phyloP scores from a whole-genome alignment of 2,888 invertebrate species.

The Philereme vetulata region DNA sequence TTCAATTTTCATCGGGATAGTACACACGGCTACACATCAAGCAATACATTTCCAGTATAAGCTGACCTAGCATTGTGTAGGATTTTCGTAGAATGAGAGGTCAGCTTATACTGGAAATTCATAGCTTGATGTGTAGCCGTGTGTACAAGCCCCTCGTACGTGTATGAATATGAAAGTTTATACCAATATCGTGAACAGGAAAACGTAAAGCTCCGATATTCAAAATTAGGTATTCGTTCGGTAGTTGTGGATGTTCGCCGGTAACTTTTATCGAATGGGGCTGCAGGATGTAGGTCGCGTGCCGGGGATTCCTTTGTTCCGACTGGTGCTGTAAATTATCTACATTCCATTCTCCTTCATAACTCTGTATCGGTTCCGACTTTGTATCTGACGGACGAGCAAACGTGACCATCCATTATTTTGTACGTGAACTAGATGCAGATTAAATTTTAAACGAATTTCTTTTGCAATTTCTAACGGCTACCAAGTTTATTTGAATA shows the following conservation, averaged over 20 bases:
- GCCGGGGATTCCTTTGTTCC: slow-evolving; percentile 65
- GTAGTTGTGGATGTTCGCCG: slow-evolving; percentile 41
- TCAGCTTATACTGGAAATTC: too few species aligned
- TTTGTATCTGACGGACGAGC: slow-evolving; percentile 45
- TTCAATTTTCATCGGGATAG: slow-evolving; percentile 26
- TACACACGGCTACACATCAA: too few species aligned
- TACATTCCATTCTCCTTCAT: slow-evolving; percentile 67
- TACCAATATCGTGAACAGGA: slow-evolving; percentile 13
- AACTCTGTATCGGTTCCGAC: slow-evolving; percentile 60
- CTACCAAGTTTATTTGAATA: too few species aligned
- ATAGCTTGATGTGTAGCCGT: too few species aligned
- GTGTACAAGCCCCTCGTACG: neutral
- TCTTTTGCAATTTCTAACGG: too few species aligned
- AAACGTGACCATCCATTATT: slow-evolving; percentile 40
- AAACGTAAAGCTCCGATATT: slow-evolving; percentile 26
- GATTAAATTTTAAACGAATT: slow-evolving; percentile 11
- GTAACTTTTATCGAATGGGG: slow-evolving; percentile 56
- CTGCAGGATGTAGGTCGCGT: slow-evolving; percentile 63
- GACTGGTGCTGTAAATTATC: slow-evolving; percentile 65
- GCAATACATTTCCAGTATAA: too few species aligned
- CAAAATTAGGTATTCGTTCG: slow-evolving; percentile 33
- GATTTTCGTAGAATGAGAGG: too few species aligned
- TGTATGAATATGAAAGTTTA: slow-evolving; percentile 25
- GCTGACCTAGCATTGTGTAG: too few species aligned
- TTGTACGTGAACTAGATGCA: slow-evolving; percentile 35